A percentile compares a stretch with the other conserved stretches of the same genome.
Evolutionary conservation across 2,797 vertebrate species (phyloP).

Genomic region (Sus cebifrons): DNA sequence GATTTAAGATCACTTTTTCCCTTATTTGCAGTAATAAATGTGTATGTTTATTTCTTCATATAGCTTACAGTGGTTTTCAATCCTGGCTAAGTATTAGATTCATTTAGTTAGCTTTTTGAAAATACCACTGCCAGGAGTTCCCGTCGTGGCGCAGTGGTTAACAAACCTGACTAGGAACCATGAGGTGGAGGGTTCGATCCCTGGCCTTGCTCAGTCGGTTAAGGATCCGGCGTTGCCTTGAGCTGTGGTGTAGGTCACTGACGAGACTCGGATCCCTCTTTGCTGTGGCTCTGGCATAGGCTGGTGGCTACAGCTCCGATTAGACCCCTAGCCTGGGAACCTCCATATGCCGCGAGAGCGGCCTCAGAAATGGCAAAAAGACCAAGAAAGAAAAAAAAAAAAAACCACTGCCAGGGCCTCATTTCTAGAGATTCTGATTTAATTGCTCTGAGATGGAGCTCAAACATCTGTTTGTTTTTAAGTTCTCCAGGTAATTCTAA

Average conservation of each 20-base stretch:
- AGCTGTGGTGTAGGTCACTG: too few relatives aligned
- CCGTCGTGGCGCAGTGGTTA: too few relatives aligned
- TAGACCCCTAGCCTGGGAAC: too few relatives aligned
- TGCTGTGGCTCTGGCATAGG: too few relatives aligned
- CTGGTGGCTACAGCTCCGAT: too few relatives aligned
- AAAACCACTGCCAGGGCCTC: not conserved
- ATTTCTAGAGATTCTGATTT: slow-evolving; percentile 44
- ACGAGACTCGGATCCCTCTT: too few relatives aligned
- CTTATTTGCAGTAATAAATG: slow-evolving; percentile 12
- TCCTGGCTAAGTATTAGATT: slow-evolving; percentile 16
- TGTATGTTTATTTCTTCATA: not conserved
- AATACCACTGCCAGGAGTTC: not conserved
- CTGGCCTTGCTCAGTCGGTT: too few relatives aligned
- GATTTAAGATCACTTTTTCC: slow-evolving; percentile 25
- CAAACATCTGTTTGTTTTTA: slow-evolving; percentile 55
- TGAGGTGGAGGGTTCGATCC: too few relatives aligned
- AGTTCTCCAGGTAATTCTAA: slow-evolving; percentile 47
- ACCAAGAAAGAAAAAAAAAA: not conserved
- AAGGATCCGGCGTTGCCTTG: too few relatives aligned
- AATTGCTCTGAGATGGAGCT: slow-evolving; percentile 49
- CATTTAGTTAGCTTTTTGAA: slow-evolving; percentile 50
- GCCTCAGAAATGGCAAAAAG: too few relatives aligned
- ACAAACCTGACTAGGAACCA: too few relatives aligned
- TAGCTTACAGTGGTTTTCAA: not conserved
- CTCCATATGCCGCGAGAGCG: too few relatives aligned